Conservation (phyloP, 2,113 vertebrate species). For the Choloepus hoffmanni region DNA sequence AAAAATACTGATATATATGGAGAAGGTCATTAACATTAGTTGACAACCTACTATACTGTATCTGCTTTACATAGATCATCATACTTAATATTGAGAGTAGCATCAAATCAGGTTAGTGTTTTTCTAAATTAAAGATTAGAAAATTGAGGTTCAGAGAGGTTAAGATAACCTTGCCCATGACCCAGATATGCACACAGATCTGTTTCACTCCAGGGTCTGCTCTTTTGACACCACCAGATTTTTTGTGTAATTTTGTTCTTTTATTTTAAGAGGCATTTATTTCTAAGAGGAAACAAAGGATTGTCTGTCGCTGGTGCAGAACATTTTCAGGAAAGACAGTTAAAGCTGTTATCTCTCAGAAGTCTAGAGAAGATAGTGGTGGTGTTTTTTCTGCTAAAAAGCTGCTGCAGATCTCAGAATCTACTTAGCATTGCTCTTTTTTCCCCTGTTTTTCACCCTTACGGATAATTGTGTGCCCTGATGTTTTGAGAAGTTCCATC, state of each 20-base stretch:
- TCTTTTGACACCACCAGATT: background rate
- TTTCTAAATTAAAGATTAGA: slow-evolving; percentile 8
- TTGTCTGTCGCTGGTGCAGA: background rate
- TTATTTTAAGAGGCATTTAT: background rate
- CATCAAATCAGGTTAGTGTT: background rate
- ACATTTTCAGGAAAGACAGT: background rate
- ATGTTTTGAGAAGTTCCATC: slow-evolving; percentile 23
- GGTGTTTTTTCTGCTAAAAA: background rate
- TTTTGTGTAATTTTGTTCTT: background rate
- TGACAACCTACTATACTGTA: background rate
- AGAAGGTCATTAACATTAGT: background rate
- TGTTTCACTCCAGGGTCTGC: background rate
- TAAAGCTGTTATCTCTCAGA: background rate
- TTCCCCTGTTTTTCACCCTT: background rate
- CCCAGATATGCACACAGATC: fast-evolving
- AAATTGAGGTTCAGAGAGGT: background rate
- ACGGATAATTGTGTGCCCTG: background rate
- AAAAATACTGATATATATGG: background rate
- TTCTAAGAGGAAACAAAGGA: background rate
- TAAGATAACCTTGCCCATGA: background rate
- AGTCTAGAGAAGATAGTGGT: background rate
- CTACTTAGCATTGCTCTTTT: background rate
- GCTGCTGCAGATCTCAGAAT: fast-evolving
- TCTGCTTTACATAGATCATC: background rate
- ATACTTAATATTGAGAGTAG: background rate